Conservation (phyloP, 2,113 vertebrate species). For the Mesocricetus auratus region DNA sequence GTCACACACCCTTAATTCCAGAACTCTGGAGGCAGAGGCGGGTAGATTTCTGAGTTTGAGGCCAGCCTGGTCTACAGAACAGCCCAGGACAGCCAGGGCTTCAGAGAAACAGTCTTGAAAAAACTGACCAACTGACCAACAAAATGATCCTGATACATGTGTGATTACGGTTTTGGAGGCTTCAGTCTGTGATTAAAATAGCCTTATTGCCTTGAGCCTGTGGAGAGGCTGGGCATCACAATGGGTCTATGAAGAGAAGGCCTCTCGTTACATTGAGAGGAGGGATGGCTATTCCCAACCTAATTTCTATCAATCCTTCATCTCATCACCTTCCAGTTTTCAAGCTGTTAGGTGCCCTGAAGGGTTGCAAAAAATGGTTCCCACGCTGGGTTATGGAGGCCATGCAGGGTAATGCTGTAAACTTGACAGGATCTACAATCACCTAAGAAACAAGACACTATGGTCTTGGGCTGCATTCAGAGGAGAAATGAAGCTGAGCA, state of each 20-base stretch:
- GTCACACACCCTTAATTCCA: too few species aligned
- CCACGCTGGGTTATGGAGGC: neutral
- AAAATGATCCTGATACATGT: neutral
- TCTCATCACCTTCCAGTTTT: neutral
- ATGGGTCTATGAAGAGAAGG: neutral
- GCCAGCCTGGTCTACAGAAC: neutral
- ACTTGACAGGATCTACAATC: neutral
- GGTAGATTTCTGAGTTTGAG: neutral
- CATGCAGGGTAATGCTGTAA: neutral
- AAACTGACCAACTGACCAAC: neutral
- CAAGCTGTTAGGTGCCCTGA: neutral
- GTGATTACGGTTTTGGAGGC: neutral
- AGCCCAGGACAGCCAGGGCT: neutral
- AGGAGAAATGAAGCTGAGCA: neutral
- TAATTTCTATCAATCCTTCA: neutral
- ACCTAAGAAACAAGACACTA: neutral
- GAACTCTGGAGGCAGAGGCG: too few species aligned
- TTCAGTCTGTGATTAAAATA: neutral
- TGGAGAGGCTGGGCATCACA: neutral
- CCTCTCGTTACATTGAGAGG: neutral
- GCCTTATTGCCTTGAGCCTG: neutral
- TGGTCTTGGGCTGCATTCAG: neutral
- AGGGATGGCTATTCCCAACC: neutral
- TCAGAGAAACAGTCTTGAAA: neutral
- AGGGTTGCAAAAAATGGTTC: neutral